These are phyloP conservation scores for Eupristina koningsbergeri DNA, from an alignment of 1,140 invertebrate species.

Conservation along the genomic window DNA sequence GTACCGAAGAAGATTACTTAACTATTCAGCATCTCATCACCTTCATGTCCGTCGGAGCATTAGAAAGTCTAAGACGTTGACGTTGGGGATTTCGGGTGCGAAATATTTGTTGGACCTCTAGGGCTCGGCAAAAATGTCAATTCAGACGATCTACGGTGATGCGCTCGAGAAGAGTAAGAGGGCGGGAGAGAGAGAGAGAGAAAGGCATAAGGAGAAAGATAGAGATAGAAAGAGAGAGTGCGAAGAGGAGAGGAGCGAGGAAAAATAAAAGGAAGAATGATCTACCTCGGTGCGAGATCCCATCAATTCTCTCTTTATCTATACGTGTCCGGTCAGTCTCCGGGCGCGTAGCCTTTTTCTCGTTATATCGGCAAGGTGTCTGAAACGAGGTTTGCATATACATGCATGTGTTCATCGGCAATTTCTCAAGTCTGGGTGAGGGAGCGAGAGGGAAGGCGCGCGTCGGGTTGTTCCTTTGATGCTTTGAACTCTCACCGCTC, in stretches of 20 bases:
- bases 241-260: not conserved
- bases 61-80: too few species aligned
- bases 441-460: not conserved
- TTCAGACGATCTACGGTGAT: not conserved
- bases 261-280: not conserved
- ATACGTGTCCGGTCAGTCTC: slow-evolving; percentile 4
- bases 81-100: too few species aligned
- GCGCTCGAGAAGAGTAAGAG: not conserved
- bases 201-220: too few species aligned
- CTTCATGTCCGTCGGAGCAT: too few species aligned
- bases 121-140: not conserved
- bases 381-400: slow-evolving; percentile 46
- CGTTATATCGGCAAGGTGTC: slow-evolving; percentile 50
- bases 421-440: slow-evolving; percentile 52
- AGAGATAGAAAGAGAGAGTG: too few species aligned
- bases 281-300: slow-evolving; percentile 34
- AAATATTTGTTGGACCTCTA: too few species aligned
- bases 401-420: slow-evolving; percentile 38
- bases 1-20: too few species aligned
- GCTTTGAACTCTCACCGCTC: slow-evolving; percentile 63
- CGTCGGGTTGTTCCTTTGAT: slow-evolving; percentile 57
- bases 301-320: slow-evolving; percentile 42
- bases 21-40: too few species aligned
- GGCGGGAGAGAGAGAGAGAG: too few species aligned
- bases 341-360: slow-evolving; percentile 32